Base-by-base conservation (phyloP, 2,888 invertebrate species). In the Meiosimyza decipiens region DNA sequence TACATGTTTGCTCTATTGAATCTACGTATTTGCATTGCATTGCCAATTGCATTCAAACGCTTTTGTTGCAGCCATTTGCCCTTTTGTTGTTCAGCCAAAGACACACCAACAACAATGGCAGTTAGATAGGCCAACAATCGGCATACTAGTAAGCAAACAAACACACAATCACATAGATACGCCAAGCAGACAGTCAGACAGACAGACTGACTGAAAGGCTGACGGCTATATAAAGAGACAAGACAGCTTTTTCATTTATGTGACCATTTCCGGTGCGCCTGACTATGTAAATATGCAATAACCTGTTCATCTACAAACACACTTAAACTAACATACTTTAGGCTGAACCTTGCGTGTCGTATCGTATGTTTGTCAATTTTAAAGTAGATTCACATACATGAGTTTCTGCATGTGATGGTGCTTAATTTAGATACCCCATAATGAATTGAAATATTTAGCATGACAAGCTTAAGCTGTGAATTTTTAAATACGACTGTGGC, bases 231-330 rank as follows among this genome's bases (percentile, higher is more conserved):
- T 40, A 40, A 40, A 40, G 18, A 63, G 40, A 22, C 18, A 47
- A 22, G 49, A 55, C 57, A 67, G 28, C 28, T 51, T 63, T 54
- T 70, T 52, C 62, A 62, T 70, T 62, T 70, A 62, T 70, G 70
- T 52, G 63, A 63, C 70, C 62, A 63, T 63, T 62, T 70, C 70
- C 70, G 63, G 70, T 47, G 62, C 62, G 63, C 63, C 47, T 18
- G 63, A 13, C 70, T 70, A 33, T 51, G 69, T 60, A 69, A 69
- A 69, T 69, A 69, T 69, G 69, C 70, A 70, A 70, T 70, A 70
- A 62, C 62, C 63, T 16, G 63, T 63, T 54, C 62, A 18, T 50
- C 15, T 63, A 51, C 63, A 62, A 62, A 70, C 69, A 62, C 70
- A 70, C 63, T 47, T 54, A 52, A 70, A 62, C 70, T 33, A 70